Conservation (phyloP, 2,888 invertebrate species). For the Macrophya alboannulata region DNA sequence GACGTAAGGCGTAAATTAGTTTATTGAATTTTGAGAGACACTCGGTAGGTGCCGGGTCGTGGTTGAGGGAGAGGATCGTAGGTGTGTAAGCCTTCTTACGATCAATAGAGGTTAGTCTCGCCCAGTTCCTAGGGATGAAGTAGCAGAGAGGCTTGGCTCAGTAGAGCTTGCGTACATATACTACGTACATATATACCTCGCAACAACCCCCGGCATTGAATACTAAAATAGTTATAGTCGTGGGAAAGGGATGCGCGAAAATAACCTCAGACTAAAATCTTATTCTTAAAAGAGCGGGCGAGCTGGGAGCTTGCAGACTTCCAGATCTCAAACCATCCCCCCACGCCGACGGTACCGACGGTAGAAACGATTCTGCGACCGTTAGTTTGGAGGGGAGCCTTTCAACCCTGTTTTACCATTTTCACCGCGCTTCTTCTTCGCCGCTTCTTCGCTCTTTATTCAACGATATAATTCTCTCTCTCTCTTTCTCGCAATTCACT, state of each 20-base stretch:
- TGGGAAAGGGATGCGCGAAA: neutral
- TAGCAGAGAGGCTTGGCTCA: conserved; percentile 47
- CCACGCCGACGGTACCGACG: neutral
- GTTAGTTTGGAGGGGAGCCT: conserved; percentile 60
- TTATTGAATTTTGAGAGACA: conserved; percentile 36
- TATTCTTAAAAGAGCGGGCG: conserved; percentile 18
- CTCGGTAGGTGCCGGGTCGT: conserved; percentile 34
- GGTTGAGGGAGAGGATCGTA: conserved; percentile 69
- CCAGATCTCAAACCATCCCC: neutral
- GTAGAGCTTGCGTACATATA: neutral
- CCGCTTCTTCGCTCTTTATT: conserved; percentile 41
- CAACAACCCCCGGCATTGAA: conserved; percentile 14
- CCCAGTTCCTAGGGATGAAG: conserved; percentile 75
- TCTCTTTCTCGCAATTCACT: neutral
- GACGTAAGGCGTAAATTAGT: conserved; percentile 11
- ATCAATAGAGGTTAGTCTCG: conserved; percentile 77
- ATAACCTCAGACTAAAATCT: conserved; percentile 34
- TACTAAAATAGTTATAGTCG: neutral
- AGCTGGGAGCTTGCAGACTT: neutral
- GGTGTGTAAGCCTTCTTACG: conserved; percentile 76
- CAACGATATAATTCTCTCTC: conserved; percentile 12
- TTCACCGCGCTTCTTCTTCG: conserved; percentile 47
- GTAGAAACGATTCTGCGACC: neutral
- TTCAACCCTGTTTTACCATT: conserved; percentile 65
- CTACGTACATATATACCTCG: neutral